Evolutionary conservation across 2,797 vertebrate genomes (phyloP).

Genomic region (Scarus forsteni): DNA sequence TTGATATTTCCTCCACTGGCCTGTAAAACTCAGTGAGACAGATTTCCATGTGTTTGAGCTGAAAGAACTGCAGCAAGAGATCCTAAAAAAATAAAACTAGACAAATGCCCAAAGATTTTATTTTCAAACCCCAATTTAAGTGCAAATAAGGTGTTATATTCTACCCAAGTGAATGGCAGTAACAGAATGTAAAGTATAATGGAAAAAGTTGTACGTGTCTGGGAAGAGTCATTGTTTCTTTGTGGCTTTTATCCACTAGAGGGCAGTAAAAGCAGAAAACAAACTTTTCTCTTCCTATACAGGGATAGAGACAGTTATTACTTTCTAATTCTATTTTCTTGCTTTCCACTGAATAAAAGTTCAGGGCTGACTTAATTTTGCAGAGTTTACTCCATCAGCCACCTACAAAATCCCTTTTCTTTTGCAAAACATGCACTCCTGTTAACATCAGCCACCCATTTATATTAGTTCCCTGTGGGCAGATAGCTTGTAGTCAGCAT

Average conservation of each 20-base stretch:
- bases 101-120: background rate
- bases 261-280: background rate
- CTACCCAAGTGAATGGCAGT: too few species aligned
- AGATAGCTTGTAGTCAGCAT: slow-evolving; percentile 2
- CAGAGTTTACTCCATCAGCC: slow-evolving; percentile 13
- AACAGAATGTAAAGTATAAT: too few species aligned
- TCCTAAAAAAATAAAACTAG: background rate
- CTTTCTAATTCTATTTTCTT: background rate
- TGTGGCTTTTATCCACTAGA: slow-evolving; percentile 14
- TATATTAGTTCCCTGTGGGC: slow-evolving; percentile 1
- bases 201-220: background rate
- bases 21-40: slow-evolving; percentile 15
- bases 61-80: background rate
- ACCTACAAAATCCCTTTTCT: slow-evolving; percentile 19
- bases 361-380: slow-evolving; percentile 9
- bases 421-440: background rate
- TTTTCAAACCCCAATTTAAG: background rate
- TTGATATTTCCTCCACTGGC: slow-evolving; percentile 38
- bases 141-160: too few species aligned
- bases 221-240: background rate
- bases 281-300: too few species aligned
- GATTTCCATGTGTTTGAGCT: background rate
- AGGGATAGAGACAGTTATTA: background rate
- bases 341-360: background rate
- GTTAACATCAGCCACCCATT: background rate